phyloP scores from a whole-genome alignment of 2,888 invertebrate species.

The Nycteola revayana region DNA sequence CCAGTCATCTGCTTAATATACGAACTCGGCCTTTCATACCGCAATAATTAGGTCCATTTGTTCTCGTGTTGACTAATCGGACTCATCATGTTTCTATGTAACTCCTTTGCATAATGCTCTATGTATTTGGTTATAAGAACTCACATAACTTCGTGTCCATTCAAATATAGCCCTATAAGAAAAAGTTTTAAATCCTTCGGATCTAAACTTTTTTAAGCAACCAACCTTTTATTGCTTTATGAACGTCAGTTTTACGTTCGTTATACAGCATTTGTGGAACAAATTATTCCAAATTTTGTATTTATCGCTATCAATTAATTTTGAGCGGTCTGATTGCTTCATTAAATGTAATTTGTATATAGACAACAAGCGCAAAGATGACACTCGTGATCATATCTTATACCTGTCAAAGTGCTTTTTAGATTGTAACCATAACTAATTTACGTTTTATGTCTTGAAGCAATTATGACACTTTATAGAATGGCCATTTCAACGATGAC shows the following conservation, averaged over 20 bases:
- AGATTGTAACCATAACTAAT: constrained; percentile 27
- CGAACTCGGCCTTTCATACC: constrained; percentile 23
- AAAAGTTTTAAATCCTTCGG: constrained; percentile 8
- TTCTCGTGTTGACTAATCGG: constrained; percentile 29
- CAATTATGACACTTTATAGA: constrained; percentile 31
- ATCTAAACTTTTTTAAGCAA: constrained; percentile 17
- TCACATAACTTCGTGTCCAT: constrained; percentile 3
- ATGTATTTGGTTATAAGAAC: constrained; percentile 10
- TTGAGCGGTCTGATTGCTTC: constrained; percentile 23
- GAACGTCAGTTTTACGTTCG: constrained; percentile 16
- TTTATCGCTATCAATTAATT: constrained; percentile 47
- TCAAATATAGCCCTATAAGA: constrained; percentile 8
- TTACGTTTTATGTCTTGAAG: constrained; percentile 26
- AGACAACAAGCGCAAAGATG: constrained; percentile 41
- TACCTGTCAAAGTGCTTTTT: constrained; percentile 27
- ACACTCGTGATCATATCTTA: constrained; percentile 26
- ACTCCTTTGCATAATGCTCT: constrained; percentile 27
- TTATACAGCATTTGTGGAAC: constrained; percentile 21
- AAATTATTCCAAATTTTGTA: constrained; percentile 32
- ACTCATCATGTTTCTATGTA: constrained; percentile 20
- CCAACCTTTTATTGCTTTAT: constrained; percentile 31
- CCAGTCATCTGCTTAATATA: constrained; percentile 26
- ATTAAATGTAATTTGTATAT: constrained; percentile 32
- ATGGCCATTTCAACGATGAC: constrained; percentile 30
- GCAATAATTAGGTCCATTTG: constrained; percentile 32